Conservation (phyloP, 2,888 invertebrate genomes). For the Tetragnatha montana region DNA sequence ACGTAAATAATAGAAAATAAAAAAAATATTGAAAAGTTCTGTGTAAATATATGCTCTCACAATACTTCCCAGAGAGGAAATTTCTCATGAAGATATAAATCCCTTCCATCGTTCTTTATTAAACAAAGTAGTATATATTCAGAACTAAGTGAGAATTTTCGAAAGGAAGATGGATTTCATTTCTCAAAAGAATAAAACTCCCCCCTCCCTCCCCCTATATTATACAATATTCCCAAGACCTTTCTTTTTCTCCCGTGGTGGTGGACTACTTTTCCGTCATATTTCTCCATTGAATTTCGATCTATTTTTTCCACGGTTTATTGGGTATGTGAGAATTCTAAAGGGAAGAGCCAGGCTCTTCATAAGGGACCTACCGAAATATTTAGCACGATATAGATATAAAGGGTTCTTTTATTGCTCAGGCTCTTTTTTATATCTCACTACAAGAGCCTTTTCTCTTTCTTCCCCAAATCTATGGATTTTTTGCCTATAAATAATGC, state of each 20-base stretch:
- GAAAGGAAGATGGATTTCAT: constrained; percentile 60
- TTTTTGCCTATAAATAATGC: constrained; percentile 51
- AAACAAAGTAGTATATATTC: constrained; percentile 64
- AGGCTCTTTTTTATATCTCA: constrained; percentile 43
- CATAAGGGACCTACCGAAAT: constrained; percentile 26
- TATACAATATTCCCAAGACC: constrained; percentile 47
- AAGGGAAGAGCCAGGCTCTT: constrained; percentile 14
- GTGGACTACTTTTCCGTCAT: constrained; percentile 57
- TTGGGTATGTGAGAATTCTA: constrained; percentile 54
- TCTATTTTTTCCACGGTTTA: constrained; percentile 59
- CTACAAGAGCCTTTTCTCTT: constrained; percentile 23
- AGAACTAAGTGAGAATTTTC: constrained; percentile 63
- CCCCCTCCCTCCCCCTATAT: constrained; percentile 32
- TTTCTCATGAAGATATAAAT: too few species aligned
- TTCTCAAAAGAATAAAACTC: constrained; percentile 18
- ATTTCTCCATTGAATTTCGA: constrained; percentile 66
- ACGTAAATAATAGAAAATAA: too few species aligned
- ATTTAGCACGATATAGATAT: constrained; percentile 63
- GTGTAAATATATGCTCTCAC: too few species aligned
- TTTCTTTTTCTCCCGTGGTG: constrained; percentile 31
- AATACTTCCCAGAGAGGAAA: too few species aligned
- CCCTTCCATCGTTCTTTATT: constrained; percentile 41
- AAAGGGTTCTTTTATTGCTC: constrained; percentile 39
- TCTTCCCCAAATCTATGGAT: constrained; percentile 25
- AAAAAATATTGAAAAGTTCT: too few species aligned